Conservation (phyloP, 2,888 invertebrate species). For the Euphydryas editha region DNA sequence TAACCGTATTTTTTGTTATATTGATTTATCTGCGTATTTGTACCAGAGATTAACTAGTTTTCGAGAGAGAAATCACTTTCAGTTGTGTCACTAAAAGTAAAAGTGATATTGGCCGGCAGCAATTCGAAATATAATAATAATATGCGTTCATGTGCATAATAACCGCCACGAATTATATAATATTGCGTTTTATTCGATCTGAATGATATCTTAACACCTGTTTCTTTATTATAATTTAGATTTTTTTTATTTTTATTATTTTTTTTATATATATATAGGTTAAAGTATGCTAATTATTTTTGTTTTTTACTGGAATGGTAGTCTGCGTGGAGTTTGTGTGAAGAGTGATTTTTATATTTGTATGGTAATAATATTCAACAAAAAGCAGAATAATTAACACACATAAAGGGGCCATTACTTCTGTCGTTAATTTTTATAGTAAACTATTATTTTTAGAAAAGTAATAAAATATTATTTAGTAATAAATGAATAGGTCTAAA, state of each 20-base stretch:
- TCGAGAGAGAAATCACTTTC: constrained; percentile 65
- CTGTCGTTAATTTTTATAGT: neutral
- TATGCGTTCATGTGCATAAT: constrained; percentile 42
- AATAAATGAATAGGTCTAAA: neutral
- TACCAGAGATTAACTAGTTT: constrained; percentile 46
- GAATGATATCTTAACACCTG: constrained; percentile 16
- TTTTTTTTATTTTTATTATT: too few relatives aligned
- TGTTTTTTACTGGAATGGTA: too few relatives aligned
- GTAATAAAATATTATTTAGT: neutral
- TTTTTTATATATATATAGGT: too few relatives aligned
- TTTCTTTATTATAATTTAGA: neutral
- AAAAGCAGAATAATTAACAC: too few relatives aligned
- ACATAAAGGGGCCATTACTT: neutral
- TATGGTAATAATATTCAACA: neutral
- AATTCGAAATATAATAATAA: constrained; percentile 49
- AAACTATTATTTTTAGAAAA: neutral
- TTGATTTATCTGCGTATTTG: constrained; percentile 20
- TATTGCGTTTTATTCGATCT: constrained; percentile 8
- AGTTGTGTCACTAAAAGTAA: constrained; percentile 68
- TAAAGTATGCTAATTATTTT: too few relatives aligned
- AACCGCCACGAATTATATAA: constrained; percentile 42
- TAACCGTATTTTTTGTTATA: constrained; percentile 23
- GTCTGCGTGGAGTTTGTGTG: too few relatives aligned
- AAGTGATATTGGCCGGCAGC: constrained; percentile 57
- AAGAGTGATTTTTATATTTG: too few relatives aligned